Evolutionary conservation across 2,888 invertebrate species (phyloP), one percentile per base, ranked within the genome.

Genomic region (Dasysyrphus albostriatus): DNA sequence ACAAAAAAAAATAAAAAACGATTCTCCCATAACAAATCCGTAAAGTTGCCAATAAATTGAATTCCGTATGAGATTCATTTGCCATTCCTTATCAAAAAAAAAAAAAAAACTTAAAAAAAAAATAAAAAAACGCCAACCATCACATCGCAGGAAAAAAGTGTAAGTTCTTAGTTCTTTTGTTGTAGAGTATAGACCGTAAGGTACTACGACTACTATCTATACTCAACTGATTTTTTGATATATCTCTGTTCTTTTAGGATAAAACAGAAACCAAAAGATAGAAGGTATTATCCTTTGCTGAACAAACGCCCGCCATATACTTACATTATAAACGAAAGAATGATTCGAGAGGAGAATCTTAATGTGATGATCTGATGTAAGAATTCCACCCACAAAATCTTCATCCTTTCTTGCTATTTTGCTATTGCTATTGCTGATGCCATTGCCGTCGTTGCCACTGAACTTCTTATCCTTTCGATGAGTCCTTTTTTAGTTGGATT

Each of bases 1-100:
- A 47, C 37, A 42, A 61, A 69, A 39, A 8, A n/a, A 70, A 59
- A 74, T 29, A 8, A 10, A 75, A 59, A 74, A 82, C 70, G 37
- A 56, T 83, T 83, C 75, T 83, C 70, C 78, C 75, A 79, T 87
- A 83, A 87, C 70, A 87, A 87, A 87, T 87, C 83, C 87, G 83
- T 87, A 83, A 87, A 87, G 87, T 87, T 87, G 87, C 87, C 87
- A 87, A 87, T 87, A 87, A 87, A 87, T 87, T 87, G 87, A 87
- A 87, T 87, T 83, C 79, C 75, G 58, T 65, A 65, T 87, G 83
- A 63, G 85, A 82, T 78, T 51, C 77, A 78, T 77, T 67, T 61
- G 76, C 51, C 61, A 29, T 67, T 67, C 49, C 7, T 10, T 10
- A 6, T 39, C 9, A 8, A 37, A 54, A 59, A 49, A n/a, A 29